Evolutionary conservation across 2,888 invertebrate genomes (phyloP), one percentile per base, ranked within the genome.

Genomic region (Onchidella celtica): DNA sequence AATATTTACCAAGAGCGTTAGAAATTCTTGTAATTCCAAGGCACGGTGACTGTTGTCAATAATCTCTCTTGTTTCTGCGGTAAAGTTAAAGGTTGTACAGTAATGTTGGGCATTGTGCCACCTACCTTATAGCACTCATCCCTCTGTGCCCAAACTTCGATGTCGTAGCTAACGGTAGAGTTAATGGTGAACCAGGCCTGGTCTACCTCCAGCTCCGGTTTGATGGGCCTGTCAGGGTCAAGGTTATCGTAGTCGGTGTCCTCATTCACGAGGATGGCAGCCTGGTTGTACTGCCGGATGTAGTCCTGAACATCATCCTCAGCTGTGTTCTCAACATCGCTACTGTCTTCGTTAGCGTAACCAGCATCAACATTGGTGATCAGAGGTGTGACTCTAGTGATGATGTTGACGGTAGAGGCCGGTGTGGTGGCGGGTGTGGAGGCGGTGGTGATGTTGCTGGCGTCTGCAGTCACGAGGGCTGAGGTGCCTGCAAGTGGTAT

Each of bases 181-280:
- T 89, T 90, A 59, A 91, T 78, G 14, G 90, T 89, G 32, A 91
- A 68, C 89, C 89, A 90, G 36, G 89, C 90, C 59, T 85, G 82
- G 80, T 91, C 90, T 74, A 85, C 78, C 2, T 79, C 74, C 24
- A 88, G 83, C 47, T 81, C 75, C 29, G 68, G 72, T 36, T 76
- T 81, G 17, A 14, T 74, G 36, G 40, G 55, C 0, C 38, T 32
- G 32, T 32, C 21, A 11, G 2, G 4, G 24, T 27, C 1, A 24
- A 17, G 29, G 34, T 63, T 27, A 3, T 61, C 1, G 9, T 27
- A 1, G 36, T 63, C 11, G 24, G 11, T 1, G 0, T 73, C 38
- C 3, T 29, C 3, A 24, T 32, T 14, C 17, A 61, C n/a, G 59
- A 34, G 21, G 1, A 36, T 27, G 3, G 21, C 77, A 32, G 36